phyloP scores from a whole-genome alignment of 2,113 vertebrate genomes.

The Syngnathus scovelli region DNA sequence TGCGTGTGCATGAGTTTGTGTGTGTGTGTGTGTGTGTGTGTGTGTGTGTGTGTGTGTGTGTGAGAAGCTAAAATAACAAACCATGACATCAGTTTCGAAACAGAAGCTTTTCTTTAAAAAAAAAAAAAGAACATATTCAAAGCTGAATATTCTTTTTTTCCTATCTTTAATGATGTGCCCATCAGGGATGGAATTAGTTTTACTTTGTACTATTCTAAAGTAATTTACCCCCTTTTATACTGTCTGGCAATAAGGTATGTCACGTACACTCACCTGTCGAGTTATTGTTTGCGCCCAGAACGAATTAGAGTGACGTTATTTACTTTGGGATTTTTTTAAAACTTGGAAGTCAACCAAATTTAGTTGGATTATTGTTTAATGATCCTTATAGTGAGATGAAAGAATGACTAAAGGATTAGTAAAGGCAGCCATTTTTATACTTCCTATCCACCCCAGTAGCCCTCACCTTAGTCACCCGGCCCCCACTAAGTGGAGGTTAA shows the following conservation, averaged over 20 bases:
- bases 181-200: neutral
- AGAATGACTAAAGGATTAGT: slow-evolving; percentile 39
- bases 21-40: no score
- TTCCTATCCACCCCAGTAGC: slow-evolving; percentile 8
- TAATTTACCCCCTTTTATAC: neutral
- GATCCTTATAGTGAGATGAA: slow-evolving; percentile 10
- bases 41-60: no score
- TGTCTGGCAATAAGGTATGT: neutral
- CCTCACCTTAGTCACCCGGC: neutral
- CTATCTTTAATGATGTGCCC: neutral
- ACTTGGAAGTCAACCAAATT: neutral
- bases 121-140: neutral
- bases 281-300: neutral
- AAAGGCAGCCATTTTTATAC: slow-evolving; percentile 23
- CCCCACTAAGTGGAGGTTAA: slow-evolving; percentile 18
- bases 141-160: no score
- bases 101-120: neutral
- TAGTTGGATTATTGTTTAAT: neutral
- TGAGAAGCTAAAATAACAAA: neutral
- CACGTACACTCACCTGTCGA: neutral
- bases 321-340: neutral
- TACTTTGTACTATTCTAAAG: neutral
- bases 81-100: neutral
- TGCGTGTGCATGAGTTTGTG: no score
- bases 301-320: neutral